Base-by-base conservation (phyloP, 2,113 vertebrate genomes). In the Pseudolaguvia tuberculata region DNA sequence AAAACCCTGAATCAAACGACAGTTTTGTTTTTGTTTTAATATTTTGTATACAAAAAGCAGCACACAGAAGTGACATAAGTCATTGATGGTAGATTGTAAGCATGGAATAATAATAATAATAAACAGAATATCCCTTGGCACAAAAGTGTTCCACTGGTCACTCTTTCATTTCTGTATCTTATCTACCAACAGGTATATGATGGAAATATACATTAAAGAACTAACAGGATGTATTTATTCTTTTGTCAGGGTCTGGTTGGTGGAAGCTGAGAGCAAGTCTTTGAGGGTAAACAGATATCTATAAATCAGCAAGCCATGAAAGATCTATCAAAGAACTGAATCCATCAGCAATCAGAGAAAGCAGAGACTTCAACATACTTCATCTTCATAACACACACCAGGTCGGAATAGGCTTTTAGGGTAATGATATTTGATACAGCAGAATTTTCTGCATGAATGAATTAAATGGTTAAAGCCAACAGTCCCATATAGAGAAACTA, bases 331-430 rank as follows among this genome's bases (percentile, higher is more conserved):
- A n/a, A n/a, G n/a, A n/a, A n/a, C n/a, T n/a, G n/a, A n/a, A n/a
- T n/a, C n/a, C n/a, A n/a, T n/a, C n/a, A 72, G 73, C 47, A 55
- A 68, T 56, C 70, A 70, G 79, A 70, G 70, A 65, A 51, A 42
- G 73, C 11, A 55, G 50, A 70, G 48, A 56, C n/a, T 53, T 69
- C 25, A 42, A 20, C 25, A 59, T 39, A 50, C 23, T 52, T 12
- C n/a, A 39, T 52, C 15, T 29, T 50, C 53, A 7, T 17, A 11
- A 23, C 52, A 57, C 63, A 68, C 63, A 42, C 72, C 62, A 62
- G 25, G 50, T 58, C 67, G 53, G 75, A 71, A 50, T 56, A 53
- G 21, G 29, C 55, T 76, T 73, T 72, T 50, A 69, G 62, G 53
- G 55, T 15, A 23, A 35, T 48, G 25, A 42, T 20, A n/a, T 68